phyloP scores from a whole-genome alignment of 1,140 invertebrate genomes.

The Muscidifurax raptorellus region DNA sequence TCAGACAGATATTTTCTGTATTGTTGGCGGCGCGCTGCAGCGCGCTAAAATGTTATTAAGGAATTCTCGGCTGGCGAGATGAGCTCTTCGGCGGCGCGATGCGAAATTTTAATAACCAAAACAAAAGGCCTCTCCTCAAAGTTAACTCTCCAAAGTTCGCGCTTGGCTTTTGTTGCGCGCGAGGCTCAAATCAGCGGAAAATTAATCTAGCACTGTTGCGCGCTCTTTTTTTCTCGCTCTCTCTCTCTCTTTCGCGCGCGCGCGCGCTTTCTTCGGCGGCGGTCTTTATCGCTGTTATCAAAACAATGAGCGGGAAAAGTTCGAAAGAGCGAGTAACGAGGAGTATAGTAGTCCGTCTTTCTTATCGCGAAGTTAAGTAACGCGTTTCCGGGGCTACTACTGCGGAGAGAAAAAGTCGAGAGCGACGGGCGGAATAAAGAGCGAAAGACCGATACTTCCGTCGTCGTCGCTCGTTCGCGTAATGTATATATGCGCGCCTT shows the following conservation, averaged over 20 bases:
- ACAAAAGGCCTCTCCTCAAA: conserved; percentile 16
- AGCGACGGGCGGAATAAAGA: neutral
- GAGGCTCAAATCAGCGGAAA: conserved; percentile 19
- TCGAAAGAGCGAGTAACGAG: conserved; percentile 6
- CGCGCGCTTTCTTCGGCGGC: neutral
- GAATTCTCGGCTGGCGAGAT: conserved; percentile 12
- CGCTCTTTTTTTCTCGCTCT: neutral
- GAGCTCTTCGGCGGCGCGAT: neutral
- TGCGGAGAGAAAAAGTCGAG: neutral
- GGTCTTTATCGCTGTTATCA: neutral
- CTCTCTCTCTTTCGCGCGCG: neutral
- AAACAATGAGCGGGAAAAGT: conserved; percentile 20
- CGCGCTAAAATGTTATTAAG: conserved; percentile 31
- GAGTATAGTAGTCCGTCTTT: neutral
- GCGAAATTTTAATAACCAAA: conserved; percentile 45
- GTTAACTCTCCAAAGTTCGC: conserved; percentile 21
- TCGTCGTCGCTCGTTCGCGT: neutral
- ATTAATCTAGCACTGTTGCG: conserved; percentile 39
- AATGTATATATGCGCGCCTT: conserved; percentile 1
- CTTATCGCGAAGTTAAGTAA: conserved; percentile 6
- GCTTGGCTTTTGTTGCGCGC: neutral
- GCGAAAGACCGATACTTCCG: conserved; percentile 6
- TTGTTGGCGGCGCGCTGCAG: conserved; percentile 14
- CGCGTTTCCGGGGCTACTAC: neutral
- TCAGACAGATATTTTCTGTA: conserved; percentile 39